Conservation (phyloP, 1,140 invertebrate genomes). For the Lineus longissimus region DNA sequence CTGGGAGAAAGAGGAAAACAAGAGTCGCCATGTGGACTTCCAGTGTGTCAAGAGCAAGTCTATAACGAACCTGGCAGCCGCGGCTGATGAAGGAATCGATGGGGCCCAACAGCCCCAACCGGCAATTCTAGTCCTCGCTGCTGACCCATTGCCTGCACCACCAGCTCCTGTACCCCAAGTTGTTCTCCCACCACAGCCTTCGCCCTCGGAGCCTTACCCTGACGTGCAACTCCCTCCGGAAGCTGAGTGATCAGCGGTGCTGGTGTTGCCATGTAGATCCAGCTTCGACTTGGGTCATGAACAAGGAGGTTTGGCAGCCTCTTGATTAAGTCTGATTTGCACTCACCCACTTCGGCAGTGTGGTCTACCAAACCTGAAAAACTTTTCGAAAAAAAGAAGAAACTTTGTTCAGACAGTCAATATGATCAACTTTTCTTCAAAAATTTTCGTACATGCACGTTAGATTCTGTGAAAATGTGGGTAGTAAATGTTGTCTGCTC, state of each 20-base stretch:
- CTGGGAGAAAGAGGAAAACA: slow-evolving; percentile 99
- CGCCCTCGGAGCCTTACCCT: slow-evolving; percentile 52
- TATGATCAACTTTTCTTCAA: no score
- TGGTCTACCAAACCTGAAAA: no score
- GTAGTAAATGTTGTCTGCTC: no score
- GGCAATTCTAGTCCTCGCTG: slow-evolving; percentile 85
- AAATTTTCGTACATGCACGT: no score
- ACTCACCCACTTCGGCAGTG: no score
- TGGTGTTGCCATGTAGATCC: neutral
- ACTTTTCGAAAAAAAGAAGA: no score
- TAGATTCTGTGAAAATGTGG: no score
- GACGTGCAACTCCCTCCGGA: slow-evolving; percentile 50
- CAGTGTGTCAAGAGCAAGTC: slow-evolving; percentile 58
- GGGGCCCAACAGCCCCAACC: slow-evolving; percentile 82
- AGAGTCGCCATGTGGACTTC: slow-evolving; percentile 98
- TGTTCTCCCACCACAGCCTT: slow-evolving; percentile 48
- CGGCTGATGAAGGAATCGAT: slow-evolving; percentile 56
- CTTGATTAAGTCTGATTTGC: no score
- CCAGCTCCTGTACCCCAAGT: slow-evolving; percentile 38
- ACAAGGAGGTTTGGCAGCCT: no score
- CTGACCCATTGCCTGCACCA: slow-evolving; percentile 33
- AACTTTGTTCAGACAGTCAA: no score
- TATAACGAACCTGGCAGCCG: slow-evolving; percentile 49
- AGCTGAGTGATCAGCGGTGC: slow-evolving; percentile 20
- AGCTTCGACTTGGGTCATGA: no score